Conservation (phyloP, 1,140 invertebrate species). For the Drosophila aff. region DNA sequence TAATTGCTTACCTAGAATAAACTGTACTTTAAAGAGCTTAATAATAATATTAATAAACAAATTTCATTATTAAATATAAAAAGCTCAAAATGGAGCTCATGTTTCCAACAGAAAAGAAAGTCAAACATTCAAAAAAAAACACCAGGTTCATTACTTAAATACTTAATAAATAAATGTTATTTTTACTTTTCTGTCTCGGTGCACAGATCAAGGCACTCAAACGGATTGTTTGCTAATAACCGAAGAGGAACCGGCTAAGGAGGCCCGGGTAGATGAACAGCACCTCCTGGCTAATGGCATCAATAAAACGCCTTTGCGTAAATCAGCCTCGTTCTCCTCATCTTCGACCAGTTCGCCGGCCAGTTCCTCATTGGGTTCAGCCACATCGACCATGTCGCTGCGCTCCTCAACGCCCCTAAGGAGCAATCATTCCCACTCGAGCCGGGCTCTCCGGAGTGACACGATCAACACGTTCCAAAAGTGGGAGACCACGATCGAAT, state of each 20-base stretch:
- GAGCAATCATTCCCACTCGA: slow-evolving; percentile 29
- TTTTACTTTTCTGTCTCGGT: not conserved
- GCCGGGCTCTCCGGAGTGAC: slow-evolving; percentile 67
- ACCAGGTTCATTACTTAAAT: not conserved
- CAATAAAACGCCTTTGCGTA: slow-evolving; percentile 66
- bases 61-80: not conserved
- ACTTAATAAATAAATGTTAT: slow-evolving; percentile 5
- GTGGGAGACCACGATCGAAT: slow-evolving; percentile 83
- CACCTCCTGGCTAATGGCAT: slow-evolving; percentile 33
- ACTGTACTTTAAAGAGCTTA: no score
- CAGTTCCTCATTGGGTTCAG: slow-evolving; percentile 72
- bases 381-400: slow-evolving; percentile 77
- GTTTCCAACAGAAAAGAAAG: not conserved
- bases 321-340: slow-evolving; percentile 77
- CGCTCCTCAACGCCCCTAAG: slow-evolving; percentile 69
- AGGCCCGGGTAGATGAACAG: slow-evolving; percentile 1
- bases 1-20: not conserved
- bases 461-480: slow-evolving; percentile 82
- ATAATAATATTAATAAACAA: not conserved
- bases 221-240: slow-evolving; percentile 77
- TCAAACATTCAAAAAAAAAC: not conserved
- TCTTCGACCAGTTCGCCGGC: slow-evolving; percentile 64
- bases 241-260: slow-evolving; percentile 49
- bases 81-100: no score
- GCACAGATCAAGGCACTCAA: slow-evolving; percentile 79